Percentiles rank a stretch among this genome's conserved stretches.
phyloP scores from a whole-genome alignment of 2,797 vertebrate species.

The Pyrocephalus nanus region DNA sequence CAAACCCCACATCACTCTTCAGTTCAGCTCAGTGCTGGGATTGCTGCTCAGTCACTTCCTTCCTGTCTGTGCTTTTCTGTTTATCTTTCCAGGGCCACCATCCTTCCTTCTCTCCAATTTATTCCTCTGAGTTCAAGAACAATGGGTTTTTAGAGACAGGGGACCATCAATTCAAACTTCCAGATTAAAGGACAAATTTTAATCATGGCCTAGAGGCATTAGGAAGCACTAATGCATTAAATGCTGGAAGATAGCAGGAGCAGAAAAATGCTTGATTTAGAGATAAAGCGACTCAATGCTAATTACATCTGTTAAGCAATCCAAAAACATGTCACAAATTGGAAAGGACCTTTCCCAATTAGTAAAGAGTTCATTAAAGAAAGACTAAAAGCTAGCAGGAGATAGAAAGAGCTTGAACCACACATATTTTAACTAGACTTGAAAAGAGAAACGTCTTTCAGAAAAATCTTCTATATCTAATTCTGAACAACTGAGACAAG shows the following conservation, averaged over 20 bases:
- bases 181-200: constrained; percentile 24
- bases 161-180: constrained; percentile 6
- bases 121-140: neutral
- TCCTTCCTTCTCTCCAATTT: neutral
- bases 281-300: constrained; percentile 59
- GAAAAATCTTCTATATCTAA: neutral
- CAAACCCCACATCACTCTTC: neutral
- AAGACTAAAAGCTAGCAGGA: constrained; percentile 1
- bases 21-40: neutral
- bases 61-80: neutral
- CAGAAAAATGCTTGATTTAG: constrained; percentile 35
- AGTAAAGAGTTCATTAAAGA: constrained; percentile 39
- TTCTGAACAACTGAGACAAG: neutral
- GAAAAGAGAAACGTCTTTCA: neutral
- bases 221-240: constrained; percentile 52
- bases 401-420: neutral
- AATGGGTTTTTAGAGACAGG: neutral
- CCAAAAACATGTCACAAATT: constrained; percentile 28
- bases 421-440: neutral
- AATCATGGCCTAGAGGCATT: neutral
- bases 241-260: constrained; percentile 7
- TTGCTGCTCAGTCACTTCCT: neutral
- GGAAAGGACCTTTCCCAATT: constrained; percentile 32
- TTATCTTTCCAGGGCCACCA: neutral
- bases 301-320: constrained; percentile 55